Base-by-base conservation (phyloP, 2,888 invertebrate species). In the Galerucella nymphaeae region DNA sequence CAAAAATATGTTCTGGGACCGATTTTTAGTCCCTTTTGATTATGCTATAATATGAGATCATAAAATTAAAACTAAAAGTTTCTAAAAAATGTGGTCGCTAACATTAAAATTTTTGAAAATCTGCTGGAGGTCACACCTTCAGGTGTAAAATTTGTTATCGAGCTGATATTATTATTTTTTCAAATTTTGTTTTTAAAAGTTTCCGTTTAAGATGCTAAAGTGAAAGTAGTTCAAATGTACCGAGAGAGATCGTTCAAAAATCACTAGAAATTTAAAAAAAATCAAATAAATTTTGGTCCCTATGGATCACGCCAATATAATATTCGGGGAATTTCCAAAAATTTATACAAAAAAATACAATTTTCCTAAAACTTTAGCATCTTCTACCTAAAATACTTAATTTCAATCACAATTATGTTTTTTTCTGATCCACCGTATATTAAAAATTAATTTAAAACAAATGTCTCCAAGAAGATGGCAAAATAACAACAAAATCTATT, bases 1-100 rank as follows among this genome's bases (percentile, higher is more conserved):
- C 80, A 84, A 85, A 84, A 85, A 84, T 85, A 84, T 83, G 75
- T 78, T 81, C 78, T 80, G 80, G 80, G 80, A 77, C 75, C 71
- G 68, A 72, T 76, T 69, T 70, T 69, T 70, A 18, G 74, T 77
- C 80, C 80, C 74, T 82, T 82, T 83, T 82, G 82, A 83, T 82
- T 82, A 82, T 77, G 80, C 80, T 81, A 82, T 76, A 78, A 82
- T 76, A 78, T 82, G 82, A 82, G 83, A 83, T 82, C 82, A 82
- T 77, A 67, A 78, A 79, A 70, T 58, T 66, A 67, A 74, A 75
- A 63, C 66, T 48, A 65, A 70, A 71, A 20, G 20, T 62, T 73
- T 50, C 58, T 63, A 73, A 55, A 53, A 42, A 38, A 62, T 41
- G 61, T 62, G 55, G 41, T 63, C 63, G 20, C 55, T 69, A 63